Conservation (phyloP, 2,113 vertebrate genomes). For the Psittacara wagleri region DNA sequence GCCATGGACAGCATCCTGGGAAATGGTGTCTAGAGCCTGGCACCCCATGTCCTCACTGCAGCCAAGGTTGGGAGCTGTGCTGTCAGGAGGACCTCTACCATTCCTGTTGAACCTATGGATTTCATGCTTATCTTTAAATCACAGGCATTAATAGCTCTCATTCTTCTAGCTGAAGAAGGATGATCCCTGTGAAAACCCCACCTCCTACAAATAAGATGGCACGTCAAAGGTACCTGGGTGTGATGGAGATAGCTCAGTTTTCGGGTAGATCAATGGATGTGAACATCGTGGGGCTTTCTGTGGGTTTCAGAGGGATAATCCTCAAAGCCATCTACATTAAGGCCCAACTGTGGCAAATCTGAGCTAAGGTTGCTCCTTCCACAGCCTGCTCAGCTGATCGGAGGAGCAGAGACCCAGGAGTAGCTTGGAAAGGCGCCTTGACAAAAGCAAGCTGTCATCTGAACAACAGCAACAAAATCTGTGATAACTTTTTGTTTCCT, state of each 20-base stretch:
- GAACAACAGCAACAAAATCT: neutral
- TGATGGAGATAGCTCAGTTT: neutral
- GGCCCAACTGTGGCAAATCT: neutral
- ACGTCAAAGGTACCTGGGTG: rapidly evolving
- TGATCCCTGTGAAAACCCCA: neutral
- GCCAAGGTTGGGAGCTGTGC: neutral
- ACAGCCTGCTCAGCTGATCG: rapidly evolving
- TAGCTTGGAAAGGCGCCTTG: rapidly evolving
- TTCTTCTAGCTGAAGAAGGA: neutral
- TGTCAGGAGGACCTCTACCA: neutral
- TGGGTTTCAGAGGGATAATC: neutral
- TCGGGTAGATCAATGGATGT: neutral
- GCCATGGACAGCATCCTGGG: neutral
- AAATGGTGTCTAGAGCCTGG: neutral
- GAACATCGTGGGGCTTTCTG: rapidly evolving
- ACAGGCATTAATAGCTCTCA: neutral
- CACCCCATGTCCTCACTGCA: neutral
- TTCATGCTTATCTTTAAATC: neutral
- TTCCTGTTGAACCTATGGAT: neutral
- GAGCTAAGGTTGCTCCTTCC: neutral
- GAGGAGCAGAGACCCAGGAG: neutral
- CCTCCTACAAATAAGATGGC: neutral
- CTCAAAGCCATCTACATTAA: rapidly evolving
- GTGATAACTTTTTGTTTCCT: neutral
- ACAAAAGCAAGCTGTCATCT: neutral